Conservation (phyloP, 2,113 vertebrate species). For the Mustelus asterias region DNA sequence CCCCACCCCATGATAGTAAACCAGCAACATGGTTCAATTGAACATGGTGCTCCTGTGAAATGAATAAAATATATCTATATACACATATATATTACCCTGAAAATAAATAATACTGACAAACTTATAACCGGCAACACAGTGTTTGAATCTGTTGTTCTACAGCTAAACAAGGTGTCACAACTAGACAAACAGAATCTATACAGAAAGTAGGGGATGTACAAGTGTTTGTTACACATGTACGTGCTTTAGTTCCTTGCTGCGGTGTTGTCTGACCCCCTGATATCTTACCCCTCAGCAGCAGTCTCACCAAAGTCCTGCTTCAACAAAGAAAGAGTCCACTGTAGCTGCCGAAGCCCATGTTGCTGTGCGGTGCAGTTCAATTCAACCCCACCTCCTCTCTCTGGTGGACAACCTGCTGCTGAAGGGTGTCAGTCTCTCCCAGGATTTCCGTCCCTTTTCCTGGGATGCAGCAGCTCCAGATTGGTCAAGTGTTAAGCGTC, state of each 20-base stretch:
- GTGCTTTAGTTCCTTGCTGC: slow-evolving; percentile 33
- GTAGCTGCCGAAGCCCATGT: slow-evolving; percentile 19
- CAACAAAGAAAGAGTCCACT: slow-evolving; percentile 18
- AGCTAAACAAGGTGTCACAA: slow-evolving; percentile 63
- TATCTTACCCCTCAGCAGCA: slow-evolving; percentile 35
- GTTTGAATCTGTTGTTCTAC: slow-evolving; percentile 51
- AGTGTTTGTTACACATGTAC: not conserved
- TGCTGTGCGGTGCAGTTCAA: not conserved
- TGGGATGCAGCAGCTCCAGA: slow-evolving; percentile 25
- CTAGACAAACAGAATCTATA: slow-evolving; percentile 51
- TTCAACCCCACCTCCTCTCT: slow-evolving; percentile 15
- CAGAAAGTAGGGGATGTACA: slow-evolving; percentile 3
- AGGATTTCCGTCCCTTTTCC: slow-evolving; percentile 24
- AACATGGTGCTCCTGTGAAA: slow-evolving; percentile 53
- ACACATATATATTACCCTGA: slow-evolving; percentile 38
- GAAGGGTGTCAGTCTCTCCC: slow-evolving; percentile 31
- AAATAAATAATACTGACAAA: slow-evolving; percentile 46
- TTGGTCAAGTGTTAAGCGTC: slow-evolving; percentile 37
- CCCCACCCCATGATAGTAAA: slow-evolving; percentile 39
- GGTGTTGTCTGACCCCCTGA: slow-evolving; percentile 22
- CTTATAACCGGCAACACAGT: slow-evolving; percentile 51
- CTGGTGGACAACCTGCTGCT: slow-evolving; percentile 23
- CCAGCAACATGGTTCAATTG: slow-evolving; percentile 47
- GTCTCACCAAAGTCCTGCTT: slow-evolving; percentile 34
- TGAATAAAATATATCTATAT: slow-evolving; percentile 45